phyloP scores from a whole-genome alignment of 2,888 invertebrate species.

The Aphidoletes aphidimyza region DNA sequence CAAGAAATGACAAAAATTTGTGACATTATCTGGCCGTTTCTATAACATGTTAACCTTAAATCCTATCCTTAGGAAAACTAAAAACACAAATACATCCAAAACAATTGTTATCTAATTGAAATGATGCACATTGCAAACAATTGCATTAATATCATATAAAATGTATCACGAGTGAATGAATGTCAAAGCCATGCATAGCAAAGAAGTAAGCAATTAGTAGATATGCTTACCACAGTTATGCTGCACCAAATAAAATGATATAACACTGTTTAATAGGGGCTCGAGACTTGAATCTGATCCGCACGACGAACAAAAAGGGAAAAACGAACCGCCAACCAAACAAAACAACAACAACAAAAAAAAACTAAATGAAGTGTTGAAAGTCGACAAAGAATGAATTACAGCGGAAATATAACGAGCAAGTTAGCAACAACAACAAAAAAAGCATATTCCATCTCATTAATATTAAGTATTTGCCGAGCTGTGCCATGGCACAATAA shows the following conservation, averaged over 20 bases:
- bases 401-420: slow-evolving; percentile 46
- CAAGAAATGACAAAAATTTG: too few relatives aligned
- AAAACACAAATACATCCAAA: too few relatives aligned
- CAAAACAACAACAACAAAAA: too few relatives aligned
- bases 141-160: background rate
- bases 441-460: slow-evolving; percentile 26
- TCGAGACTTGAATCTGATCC: too few relatives aligned
- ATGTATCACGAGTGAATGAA: background rate
- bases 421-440: background rate
- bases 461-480: background rate
- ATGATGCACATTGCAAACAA: too few relatives aligned
- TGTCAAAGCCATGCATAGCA: background rate
- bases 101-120: too few relatives aligned
- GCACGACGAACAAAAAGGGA: too few relatives aligned
- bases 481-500: background rate
- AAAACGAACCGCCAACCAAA: background rate
- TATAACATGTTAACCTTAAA: too few relatives aligned
- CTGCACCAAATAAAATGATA: background rate
- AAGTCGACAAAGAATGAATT: slow-evolving; percentile 38
- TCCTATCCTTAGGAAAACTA: too few relatives aligned
- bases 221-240: background rate
- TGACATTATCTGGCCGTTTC: too few relatives aligned
- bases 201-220: background rate
- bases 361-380: slow-evolving; percentile 36
- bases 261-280: background rate